Percentiles rank a stretch among this genome's conserved stretches.
Evolutionary conservation across 2,113 vertebrate species (phyloP).

Genomic region (Reinhardtius hippoglossoides): DNA sequence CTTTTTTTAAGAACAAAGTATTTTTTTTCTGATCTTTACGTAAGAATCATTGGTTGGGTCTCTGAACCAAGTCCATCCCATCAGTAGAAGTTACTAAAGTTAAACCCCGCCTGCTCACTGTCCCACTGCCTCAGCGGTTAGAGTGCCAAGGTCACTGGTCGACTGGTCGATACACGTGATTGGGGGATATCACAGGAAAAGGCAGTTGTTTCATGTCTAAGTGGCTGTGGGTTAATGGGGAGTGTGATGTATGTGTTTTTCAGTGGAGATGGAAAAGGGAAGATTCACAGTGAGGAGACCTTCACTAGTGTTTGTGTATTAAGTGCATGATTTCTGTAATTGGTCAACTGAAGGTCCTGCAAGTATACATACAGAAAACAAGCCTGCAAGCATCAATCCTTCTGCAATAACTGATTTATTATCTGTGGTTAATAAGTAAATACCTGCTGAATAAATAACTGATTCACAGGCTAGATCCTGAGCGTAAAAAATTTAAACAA

Average conservation of each 20-base stretch:
- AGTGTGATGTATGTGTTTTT: not conserved
- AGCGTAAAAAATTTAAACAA: not conserved
- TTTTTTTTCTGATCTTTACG: not conserved
- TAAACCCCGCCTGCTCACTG: constrained; percentile 84
- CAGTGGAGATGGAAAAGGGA: constrained; percentile 10
- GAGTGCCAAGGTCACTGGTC: constrained; percentile 78
- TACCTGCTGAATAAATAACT: constrained; percentile 12
- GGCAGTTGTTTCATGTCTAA: not conserved
- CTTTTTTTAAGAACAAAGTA: not conserved
- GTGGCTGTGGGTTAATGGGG: constrained; percentile 7
- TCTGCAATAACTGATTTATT: constrained; percentile 20
- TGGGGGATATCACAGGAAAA: constrained; percentile 11
- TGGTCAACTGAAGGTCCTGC: not conserved
- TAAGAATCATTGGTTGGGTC: constrained; percentile 65
- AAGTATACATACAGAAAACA: constrained; percentile 3
- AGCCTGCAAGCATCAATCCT: not conserved
- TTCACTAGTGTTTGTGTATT: not conserved
- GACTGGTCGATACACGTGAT: constrained; percentile 28
- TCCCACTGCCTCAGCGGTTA: constrained; percentile 90
- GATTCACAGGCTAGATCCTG: not conserved
- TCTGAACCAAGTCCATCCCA: constrained; percentile 92
- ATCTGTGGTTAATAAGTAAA: constrained; percentile 16
- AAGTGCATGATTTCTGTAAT: not conserved
- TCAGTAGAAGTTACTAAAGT: constrained; percentile 88
- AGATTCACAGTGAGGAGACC: not conserved